A percentile compares a stretch with the other conserved stretches of the same genome.
Conservation (phyloP, 1,140 invertebrate species). For the Bathynomus jamesi region DNA sequence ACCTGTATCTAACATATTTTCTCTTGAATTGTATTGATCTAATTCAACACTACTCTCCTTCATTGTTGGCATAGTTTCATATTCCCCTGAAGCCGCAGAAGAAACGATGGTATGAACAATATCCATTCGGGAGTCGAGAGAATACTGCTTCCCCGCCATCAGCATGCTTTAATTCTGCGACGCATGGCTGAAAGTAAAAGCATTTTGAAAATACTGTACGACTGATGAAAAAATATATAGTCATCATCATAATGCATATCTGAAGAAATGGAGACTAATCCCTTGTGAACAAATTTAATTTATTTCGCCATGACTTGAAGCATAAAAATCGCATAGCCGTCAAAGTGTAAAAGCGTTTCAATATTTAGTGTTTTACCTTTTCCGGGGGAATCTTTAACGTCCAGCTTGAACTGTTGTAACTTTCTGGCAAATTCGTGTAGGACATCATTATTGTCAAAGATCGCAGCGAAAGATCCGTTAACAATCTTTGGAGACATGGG, state of each 20-base stretch:
- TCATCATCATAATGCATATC: too few species aligned
- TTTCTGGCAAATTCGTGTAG: conserved; percentile 65
- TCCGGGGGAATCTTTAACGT: conserved; percentile 35
- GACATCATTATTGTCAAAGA: conserved; percentile 81
- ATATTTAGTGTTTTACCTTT: conserved; percentile 21
- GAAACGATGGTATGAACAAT: conserved; percentile 47
- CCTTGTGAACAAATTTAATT: too few species aligned
- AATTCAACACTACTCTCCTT: conserved; percentile 24
- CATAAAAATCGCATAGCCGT: too few species aligned
- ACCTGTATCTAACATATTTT: background rate
- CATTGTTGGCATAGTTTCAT: conserved; percentile 27
- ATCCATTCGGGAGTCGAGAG: conserved; percentile 82
- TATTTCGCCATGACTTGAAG: too few species aligned
- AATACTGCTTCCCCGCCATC: conserved; percentile 81
- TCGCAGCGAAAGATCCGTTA: conserved; percentile 90
- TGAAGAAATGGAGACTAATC: too few species aligned
- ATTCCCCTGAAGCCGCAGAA: conserved; percentile 9
- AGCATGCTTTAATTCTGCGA: conserved; percentile 71
- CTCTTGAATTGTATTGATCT: conserved; percentile 5
- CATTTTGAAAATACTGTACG: too few species aligned
- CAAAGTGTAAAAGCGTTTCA: too few species aligned
- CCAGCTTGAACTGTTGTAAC: conserved; percentile 49
- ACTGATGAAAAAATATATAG: too few species aligned
- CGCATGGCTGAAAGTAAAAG: conserved; percentile 57
- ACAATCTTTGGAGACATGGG: conserved; percentile 96